Evolutionary conservation across 2,113 vertebrate genomes (phyloP), one percentile per base, ranked within the genome.

Genomic region (Brachyistius frenatus): DNA sequence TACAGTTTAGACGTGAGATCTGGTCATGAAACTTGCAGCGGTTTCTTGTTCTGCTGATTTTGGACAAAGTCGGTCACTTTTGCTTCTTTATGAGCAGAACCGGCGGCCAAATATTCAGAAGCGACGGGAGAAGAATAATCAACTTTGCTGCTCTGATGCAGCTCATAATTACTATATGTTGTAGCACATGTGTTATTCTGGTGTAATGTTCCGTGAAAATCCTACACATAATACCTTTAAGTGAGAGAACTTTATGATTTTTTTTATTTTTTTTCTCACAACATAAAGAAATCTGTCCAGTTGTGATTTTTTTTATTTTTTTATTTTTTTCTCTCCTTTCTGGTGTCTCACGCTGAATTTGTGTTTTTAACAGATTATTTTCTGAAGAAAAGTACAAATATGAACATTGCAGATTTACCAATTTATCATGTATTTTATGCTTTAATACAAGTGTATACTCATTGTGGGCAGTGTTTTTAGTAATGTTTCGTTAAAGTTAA

Each of bases 401-500:
- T 23, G 10, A 87, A 75, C 67, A 77, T 81, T 37, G 68, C 66
- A 79, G 66, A 84, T 81, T 78, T 63, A 70, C 15, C 36, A 63
- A 75, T 82, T 84, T 71, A 71, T 87, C 73, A 81, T 80, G 80
- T 89, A 82, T 86, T 74, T 83, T 81, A 64, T 86, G 85, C 70
- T 86, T 89, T 86, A 79, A 89, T 86, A 44, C 86, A 84, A 83
- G 88, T 90, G 91, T 91, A 75, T 84, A 68, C 76, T 88, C 71
- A 88, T 88, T 84, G 92, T 93, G 90, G 86, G 82, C 86, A 74
- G 87, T 93, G 88, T 90, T 91, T 85, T 86, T 57, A 67, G 72
- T 88, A 87, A 83, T 66, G 78, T 86, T 91, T 87, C 8, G 13
- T 47, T 78, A 88, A 83, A 89, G 49, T 88, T 89, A 68, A 86